phyloP scores from a whole-genome alignment of 2,113 vertebrate species.

The Neodon shergylaensis region DNA sequence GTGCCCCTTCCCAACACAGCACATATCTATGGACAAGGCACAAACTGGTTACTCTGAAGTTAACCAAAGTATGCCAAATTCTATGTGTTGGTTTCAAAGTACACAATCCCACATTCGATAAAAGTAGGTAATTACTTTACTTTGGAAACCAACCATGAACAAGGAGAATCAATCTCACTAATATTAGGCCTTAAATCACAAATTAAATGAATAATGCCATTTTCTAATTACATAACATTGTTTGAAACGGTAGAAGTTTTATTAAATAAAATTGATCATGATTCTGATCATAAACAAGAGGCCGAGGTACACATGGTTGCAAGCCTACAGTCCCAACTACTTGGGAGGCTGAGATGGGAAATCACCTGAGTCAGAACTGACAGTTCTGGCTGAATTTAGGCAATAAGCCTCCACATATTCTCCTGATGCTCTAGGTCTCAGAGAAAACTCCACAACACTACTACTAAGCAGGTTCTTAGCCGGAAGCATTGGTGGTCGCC shows the following conservation, averaged over 20 bases:
- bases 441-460: not conserved
- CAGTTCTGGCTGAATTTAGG: not conserved
- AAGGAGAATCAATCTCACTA: conserved; percentile 22
- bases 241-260: conserved; percentile 17
- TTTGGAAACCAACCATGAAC: conserved; percentile 36
- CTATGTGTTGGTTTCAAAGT: conserved; percentile 43
- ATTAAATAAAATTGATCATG: not conserved
- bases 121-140: conserved; percentile 7
- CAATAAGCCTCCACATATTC: not conserved
- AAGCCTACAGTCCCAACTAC: too few species aligned
- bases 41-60: conserved; percentile 23
- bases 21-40: conserved; percentile 21
- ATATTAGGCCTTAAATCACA: conserved; percentile 49
- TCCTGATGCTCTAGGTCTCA: not conserved
- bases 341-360: not conserved
- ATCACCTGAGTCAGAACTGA: not conserved
- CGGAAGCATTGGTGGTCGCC: not conserved
- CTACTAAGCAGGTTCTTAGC: not conserved
- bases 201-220: not conserved
- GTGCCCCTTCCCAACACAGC: not conserved
- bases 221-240: conserved; percentile 34
- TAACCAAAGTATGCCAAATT: conserved; percentile 38
- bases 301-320: not conserved
- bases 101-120: conserved; percentile 23
- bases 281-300: not conserved